These are phyloP conservation scores for Rhyacichthys aspro DNA, from an alignment of 2,797 vertebrate species.

Conservation along the genomic window DNA sequence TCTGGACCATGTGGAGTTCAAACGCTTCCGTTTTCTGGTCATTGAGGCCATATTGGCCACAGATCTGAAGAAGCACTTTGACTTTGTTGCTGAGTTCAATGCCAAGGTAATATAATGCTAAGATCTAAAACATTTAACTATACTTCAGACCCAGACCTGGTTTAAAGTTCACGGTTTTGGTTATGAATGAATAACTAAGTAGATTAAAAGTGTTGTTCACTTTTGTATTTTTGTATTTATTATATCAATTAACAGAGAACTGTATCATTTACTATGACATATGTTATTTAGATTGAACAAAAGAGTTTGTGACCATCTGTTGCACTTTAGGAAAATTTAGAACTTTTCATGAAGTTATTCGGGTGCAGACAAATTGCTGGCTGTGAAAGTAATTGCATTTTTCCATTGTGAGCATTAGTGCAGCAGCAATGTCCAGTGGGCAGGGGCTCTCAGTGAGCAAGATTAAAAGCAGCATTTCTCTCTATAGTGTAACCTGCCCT, in stretches of 20 bases:
- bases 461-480: constrained; percentile 27
- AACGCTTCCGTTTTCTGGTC: constrained; percentile 97
- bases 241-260: neutral
- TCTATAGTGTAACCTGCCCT: constrained; percentile 8
- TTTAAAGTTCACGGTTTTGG: too few species aligned
- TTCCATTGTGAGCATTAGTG: constrained; percentile 45
- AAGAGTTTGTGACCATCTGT: too few species aligned
- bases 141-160: neutral
- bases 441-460: constrained; percentile 34
- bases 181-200: too few species aligned
- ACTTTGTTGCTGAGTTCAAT: constrained; percentile 96
- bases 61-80: constrained; percentile 98
- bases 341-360: constrained; percentile 48
- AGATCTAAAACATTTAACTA: neutral
- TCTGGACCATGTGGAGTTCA: constrained; percentile 96
- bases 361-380: constrained; percentile 45
- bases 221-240: neutral
- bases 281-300: too few species aligned
- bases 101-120: constrained; percentile 85
- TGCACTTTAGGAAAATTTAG: too few species aligned
- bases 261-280: too few species aligned
- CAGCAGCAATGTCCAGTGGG: constrained; percentile 12
- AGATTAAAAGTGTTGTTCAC: constrained; percentile 11
- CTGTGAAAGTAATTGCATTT: constrained; percentile 32
- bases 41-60: constrained; percentile 98